Evolutionary conservation across 2,113 vertebrate species (phyloP).

Genomic region (Ardeotis arabs): DNA sequence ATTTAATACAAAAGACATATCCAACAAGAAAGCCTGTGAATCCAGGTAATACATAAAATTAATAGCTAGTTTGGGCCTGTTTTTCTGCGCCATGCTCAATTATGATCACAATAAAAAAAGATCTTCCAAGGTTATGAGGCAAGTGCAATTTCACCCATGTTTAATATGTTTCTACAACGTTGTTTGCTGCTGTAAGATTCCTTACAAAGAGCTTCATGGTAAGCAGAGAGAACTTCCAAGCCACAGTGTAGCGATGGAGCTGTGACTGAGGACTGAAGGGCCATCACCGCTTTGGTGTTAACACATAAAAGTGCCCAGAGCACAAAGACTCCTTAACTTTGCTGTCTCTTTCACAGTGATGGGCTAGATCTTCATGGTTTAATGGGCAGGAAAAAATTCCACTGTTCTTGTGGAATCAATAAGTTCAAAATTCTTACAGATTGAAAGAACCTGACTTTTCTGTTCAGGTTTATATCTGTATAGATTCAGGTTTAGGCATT

Average conservation of each 20-base stretch:
- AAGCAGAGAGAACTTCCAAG: not conserved
- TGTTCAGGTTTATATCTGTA: not conserved
- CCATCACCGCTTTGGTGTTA: too few relatives aligned
- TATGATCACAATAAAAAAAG: not conserved
- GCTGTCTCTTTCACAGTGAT: not conserved
- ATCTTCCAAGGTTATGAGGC: not conserved
- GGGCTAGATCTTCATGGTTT: not conserved
- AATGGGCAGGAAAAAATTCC: accelerated
- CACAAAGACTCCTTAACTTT: not conserved
- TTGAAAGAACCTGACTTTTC: not conserved
- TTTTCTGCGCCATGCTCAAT: not conserved
- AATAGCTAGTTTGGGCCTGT: not conserved
- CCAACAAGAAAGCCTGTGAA: not conserved
- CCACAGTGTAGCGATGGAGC: accelerated
- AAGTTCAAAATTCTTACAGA: not conserved
- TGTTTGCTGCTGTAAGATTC: not conserved
- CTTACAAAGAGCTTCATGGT: not conserved
- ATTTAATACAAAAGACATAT: not conserved
- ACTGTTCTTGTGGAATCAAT: not conserved
- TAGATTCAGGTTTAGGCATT: not conserved
- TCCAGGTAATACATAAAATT: not conserved
- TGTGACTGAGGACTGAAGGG: not conserved
- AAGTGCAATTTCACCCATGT: not conserved
- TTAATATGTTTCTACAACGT: accelerated
- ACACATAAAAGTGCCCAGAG: not conserved